Conservation (phyloP, 2,888 invertebrate genomes). For the Epinotia brunnichana region DNA sequence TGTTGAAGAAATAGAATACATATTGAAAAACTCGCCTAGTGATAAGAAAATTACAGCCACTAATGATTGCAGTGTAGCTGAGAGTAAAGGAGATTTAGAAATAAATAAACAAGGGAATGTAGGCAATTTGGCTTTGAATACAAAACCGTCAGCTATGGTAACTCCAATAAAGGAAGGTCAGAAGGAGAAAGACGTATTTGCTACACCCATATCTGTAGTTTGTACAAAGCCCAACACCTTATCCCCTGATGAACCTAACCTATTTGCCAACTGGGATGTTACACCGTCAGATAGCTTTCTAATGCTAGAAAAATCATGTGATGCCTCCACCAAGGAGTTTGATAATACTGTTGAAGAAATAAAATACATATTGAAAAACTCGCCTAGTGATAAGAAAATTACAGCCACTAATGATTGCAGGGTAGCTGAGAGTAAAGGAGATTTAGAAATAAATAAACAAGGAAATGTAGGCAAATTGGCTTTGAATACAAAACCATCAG, state of each 20-base stretch:
- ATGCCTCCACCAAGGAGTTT: constrained; percentile 53
- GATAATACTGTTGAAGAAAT: constrained; percentile 68
- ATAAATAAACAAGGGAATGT: constrained; percentile 3
- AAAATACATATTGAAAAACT: constrained; percentile 65
- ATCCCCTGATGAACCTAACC: too few relatives aligned
- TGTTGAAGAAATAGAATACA: constrained; percentile 64
- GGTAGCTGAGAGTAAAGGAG: constrained; percentile 16
- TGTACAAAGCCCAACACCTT: constrained; percentile 45
- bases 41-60: constrained; percentile 30
- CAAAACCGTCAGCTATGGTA: constrained; percentile 3
- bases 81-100: constrained; percentile 17
- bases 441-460: constrained; percentile 4
- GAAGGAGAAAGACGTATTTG: constrained; percentile 43
- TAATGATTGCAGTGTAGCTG: constrained; percentile 23
- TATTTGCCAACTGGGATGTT: too few relatives aligned
- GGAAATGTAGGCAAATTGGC: constrained; percentile 11
- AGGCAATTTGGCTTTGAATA: neutral
- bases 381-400: constrained; percentile 45
- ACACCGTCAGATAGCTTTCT: too few relatives aligned
- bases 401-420: constrained; percentile 35
- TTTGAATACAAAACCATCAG: neutral
- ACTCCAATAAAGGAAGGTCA: constrained; percentile 53
- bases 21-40: constrained; percentile 60
- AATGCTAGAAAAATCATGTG: too few relatives aligned
- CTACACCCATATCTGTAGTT: constrained; percentile 49